Percentiles rank a stretch among this genome's conserved stretches.
phyloP scores from a whole-genome alignment of 2,797 vertebrate genomes.

The Dendrocincla fuliginosa region DNA sequence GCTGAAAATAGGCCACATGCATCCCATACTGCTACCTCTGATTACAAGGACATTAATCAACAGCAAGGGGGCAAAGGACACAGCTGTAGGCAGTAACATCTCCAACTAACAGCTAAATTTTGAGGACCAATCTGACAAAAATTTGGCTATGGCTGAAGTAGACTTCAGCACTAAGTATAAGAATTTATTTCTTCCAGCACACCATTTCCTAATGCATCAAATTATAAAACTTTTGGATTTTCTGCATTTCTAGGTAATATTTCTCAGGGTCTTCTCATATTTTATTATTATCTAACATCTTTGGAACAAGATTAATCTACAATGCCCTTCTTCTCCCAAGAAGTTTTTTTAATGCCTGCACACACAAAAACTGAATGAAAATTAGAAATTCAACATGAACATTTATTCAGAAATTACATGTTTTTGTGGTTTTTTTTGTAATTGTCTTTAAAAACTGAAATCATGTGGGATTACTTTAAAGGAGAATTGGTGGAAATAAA shows the following conservation, averaged over 20 bases:
- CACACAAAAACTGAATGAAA: neutral
- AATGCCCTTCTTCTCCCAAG: neutral
- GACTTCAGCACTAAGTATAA: neutral
- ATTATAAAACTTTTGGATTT: neutral
- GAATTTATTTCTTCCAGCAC: neutral
- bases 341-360: neutral
- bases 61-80: neutral
- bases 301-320: neutral
- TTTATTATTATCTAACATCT: neutral
- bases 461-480: neutral
- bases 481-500: neutral
- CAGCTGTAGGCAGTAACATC: neutral
- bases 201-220: neutral
- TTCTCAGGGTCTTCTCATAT: neutral
- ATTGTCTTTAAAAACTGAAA: neutral
- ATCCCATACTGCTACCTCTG: neutral
- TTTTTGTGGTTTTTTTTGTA: fast-evolving
- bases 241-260: neutral
- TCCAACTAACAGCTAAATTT: neutral
- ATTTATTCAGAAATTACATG: neutral
- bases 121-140: neutral
- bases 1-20: neutral
- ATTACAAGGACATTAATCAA: neutral
- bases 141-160: neutral
- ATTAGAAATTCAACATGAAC: neutral